Evolutionary conservation across 2,113 vertebrate genomes (phyloP), one percentile per base, ranked within the genome.

Genomic region (Phyllopteryx taeniolatus): DNA sequence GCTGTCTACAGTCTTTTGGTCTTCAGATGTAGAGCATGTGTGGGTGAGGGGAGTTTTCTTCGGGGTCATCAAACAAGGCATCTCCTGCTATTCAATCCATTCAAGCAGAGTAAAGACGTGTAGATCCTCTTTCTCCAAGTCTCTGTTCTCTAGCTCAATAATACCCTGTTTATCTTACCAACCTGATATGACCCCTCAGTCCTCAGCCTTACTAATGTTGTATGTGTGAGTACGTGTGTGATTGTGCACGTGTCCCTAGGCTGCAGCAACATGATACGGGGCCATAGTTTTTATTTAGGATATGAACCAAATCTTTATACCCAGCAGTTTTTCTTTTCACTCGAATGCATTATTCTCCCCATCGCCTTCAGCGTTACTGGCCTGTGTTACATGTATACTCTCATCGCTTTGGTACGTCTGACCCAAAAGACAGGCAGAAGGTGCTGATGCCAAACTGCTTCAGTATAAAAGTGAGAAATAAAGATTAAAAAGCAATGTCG

Each of bases 101-200:
- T 63, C 78, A 56, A 62, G 79, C 61, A 79, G 46, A 71, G 60
- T 71, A 75, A 79, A 61, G 78, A 75, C 78, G 88, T 80, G 65
- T 60, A 59, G 89, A 88, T 91, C 84, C 78, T 74, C 49, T 56
- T 70, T 79, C 71, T 62, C 63, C 68, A 62, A 22, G 65, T 22
- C 61, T 64, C 86, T 90, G 27, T 84, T 89, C 90, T 89, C 80
- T 76, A 76, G 80, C 92, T 93, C 91, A 89, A 93, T 93, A 90
- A 53, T 70, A 77, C 69, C 73, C 71, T 59, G 77, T 86, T 86
- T 81, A 79, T 88, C 83, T 77, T 74, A 67, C 83, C 82, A 85
- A 81, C 81, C 68, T 74, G 81, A 88, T 83, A 78, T 71, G 59
- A 74, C 66, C 62, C 67, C 70, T 73, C 65, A 44, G 73, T 76